phyloP scores from a whole-genome alignment of 1,140 invertebrate genomes.

The Drosophila murphyi region DNA sequence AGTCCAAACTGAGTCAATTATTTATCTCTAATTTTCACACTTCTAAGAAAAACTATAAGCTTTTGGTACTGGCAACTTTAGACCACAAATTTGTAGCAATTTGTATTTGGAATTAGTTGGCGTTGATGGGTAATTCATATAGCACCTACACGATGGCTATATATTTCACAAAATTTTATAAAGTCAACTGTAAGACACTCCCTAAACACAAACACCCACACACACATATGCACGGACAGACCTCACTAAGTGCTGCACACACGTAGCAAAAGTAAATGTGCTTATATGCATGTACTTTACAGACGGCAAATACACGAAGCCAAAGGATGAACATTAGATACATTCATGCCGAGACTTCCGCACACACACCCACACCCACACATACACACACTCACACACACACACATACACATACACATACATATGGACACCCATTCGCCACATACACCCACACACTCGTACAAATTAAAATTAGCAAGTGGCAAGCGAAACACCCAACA shows the following conservation, averaged over 20 bases:
- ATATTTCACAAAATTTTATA: constrained; percentile 82
- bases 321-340: constrained; percentile 82
- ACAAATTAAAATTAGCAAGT: constrained; percentile 56
- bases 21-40: constrained; percentile 19
- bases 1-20: constrained; percentile 59
- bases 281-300: constrained; percentile 57
- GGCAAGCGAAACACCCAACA: constrained; percentile 76
- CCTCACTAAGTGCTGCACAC: constrained; percentile 71
- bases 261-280: constrained; percentile 78
- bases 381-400: constrained; percentile 23
- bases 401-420: constrained; percentile 20
- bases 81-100: constrained; percentile 76
- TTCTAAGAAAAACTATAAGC: constrained; percentile 9
- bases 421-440: background rate
- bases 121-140: constrained; percentile 67
- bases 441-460: constrained; percentile 1
- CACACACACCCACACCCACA: constrained; percentile 19
- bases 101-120: constrained; percentile 74
- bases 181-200: constrained; percentile 67
- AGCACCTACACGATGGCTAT: constrained; percentile 74
- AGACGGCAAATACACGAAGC: constrained; percentile 63
- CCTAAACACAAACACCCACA: constrained; percentile 14
- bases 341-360: constrained; percentile 76
- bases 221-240: constrained; percentile 31
- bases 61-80: constrained; percentile 54